Evolutionary conservation across 2,113 vertebrate genomes (phyloP).

Genomic region (Anoura caudifer): DNA sequence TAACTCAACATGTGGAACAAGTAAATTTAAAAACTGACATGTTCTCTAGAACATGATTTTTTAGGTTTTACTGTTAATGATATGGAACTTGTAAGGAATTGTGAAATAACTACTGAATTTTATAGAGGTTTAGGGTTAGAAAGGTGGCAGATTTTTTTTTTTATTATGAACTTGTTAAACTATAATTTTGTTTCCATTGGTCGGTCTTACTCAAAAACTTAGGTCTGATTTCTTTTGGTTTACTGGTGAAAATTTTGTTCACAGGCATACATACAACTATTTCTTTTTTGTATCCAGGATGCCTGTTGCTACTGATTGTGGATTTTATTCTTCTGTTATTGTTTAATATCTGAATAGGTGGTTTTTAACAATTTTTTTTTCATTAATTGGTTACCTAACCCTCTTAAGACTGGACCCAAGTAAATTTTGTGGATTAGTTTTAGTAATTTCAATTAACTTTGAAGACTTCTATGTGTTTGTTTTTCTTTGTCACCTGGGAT

Average conservation of each 20-base stretch:
- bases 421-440: slow-evolving; percentile 25
- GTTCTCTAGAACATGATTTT: slow-evolving; percentile 18
- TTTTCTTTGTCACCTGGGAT: slow-evolving; percentile 12
- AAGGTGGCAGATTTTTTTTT: not conserved
- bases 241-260: not conserved
- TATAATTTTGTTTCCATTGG: not conserved
- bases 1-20: not conserved
- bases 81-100: slow-evolving; percentile 8
- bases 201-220: slow-evolving; percentile 10
- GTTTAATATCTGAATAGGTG: not conserved
- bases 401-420: not conserved
- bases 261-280: not conserved
- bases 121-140: not conserved
- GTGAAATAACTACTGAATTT: slow-evolving; percentile 30
- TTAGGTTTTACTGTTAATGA: not conserved
- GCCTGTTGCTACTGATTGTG: not conserved
- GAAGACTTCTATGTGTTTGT: not conserved
- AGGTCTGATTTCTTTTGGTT: not conserved
- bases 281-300: not conserved
- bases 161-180: not conserved
- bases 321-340: slow-evolving; percentile 20
- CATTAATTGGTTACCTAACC: not conserved
- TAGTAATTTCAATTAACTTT: slow-evolving; percentile 13
- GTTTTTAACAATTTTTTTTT: not conserved
- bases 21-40: slow-evolving; percentile 30